These are phyloP conservation scores for Nasua narica DNA, from an alignment of 2,797 vertebrate species.

Conservation along the genomic window DNA sequence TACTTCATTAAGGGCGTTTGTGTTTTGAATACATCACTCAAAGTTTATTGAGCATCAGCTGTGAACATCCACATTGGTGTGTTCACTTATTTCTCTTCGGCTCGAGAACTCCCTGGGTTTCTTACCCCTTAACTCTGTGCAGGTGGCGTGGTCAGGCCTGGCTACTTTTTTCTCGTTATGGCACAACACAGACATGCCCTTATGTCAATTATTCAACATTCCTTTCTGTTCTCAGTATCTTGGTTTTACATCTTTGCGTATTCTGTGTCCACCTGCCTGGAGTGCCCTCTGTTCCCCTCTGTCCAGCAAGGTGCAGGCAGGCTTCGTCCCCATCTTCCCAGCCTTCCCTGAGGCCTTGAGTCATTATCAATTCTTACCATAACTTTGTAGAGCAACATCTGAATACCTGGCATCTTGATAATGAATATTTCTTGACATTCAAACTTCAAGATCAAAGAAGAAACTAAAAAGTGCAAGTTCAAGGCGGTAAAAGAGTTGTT, in stretches of 20 bases:
- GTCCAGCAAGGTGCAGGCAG: not conserved
- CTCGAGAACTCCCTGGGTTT: not conserved
- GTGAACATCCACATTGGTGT: not conserved
- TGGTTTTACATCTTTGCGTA: not conserved
- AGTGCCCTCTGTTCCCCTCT: not conserved
- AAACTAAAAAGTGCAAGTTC: not conserved
- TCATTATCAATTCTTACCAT: not conserved
- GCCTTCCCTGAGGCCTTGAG: too few species aligned
- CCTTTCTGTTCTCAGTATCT: not conserved
- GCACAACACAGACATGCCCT: not conserved
- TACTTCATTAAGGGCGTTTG: not conserved
- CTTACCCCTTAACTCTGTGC: not conserved
- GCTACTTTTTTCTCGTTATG: not conserved
- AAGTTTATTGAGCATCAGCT: not conserved
- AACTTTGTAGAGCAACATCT: not conserved
- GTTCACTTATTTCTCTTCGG: not conserved
- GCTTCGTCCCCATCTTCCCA: not conserved
- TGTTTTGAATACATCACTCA: rapidly evolving
- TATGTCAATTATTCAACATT: too few species aligned
- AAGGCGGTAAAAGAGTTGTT: not conserved
- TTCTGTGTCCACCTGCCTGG: not conserved
- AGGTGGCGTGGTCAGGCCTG: not conserved
- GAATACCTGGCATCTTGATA: not conserved
- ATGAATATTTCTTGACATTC: not conserved
- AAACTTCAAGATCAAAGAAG: not conserved